Conservation (phyloP, 2,797 vertebrate species). For the Choloepus didactylus region DNA sequence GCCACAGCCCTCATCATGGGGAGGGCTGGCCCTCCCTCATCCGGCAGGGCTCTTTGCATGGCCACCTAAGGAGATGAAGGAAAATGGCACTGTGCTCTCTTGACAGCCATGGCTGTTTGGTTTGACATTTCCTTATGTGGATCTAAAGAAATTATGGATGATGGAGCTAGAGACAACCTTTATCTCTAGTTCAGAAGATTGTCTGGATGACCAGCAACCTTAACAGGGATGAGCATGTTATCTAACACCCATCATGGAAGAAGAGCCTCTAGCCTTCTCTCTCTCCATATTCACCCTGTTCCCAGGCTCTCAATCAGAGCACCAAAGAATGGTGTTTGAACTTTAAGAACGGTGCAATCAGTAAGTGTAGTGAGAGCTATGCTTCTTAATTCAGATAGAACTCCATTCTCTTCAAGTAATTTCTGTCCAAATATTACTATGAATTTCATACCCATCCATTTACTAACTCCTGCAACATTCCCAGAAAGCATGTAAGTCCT, state of each 20-base stretch:
- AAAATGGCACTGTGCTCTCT: neutral
- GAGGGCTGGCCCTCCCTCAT: neutral
- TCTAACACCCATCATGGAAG: rapidly evolving
- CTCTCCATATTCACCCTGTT: rapidly evolving
- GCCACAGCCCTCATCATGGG: neutral
- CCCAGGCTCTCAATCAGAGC: neutral
- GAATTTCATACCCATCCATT: neutral
- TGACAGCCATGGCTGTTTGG: too few relatives aligned
- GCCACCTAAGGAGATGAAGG: neutral
- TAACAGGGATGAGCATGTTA: rapidly evolving
- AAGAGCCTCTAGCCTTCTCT: too few relatives aligned
- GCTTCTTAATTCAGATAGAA: neutral
- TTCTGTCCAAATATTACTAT: neutral
- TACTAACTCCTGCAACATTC: neutral
- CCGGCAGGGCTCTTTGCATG: neutral
- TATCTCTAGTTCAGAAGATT: neutral
- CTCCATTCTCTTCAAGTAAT: neutral
- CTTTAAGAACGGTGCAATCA: neutral
- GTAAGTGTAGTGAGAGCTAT: neutral
- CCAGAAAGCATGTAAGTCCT: rapidly evolving
- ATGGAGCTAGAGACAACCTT: rapidly evolving
- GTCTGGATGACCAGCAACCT: neutral
- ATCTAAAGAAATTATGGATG: neutral
- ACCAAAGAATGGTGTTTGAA: too few relatives aligned
- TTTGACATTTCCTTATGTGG: neutral